Percentiles rank a stretch among this genome's conserved stretches.
phyloP scores from a whole-genome alignment of 1,140 invertebrate species.

The Helicorthomorpha holstii region DNA sequence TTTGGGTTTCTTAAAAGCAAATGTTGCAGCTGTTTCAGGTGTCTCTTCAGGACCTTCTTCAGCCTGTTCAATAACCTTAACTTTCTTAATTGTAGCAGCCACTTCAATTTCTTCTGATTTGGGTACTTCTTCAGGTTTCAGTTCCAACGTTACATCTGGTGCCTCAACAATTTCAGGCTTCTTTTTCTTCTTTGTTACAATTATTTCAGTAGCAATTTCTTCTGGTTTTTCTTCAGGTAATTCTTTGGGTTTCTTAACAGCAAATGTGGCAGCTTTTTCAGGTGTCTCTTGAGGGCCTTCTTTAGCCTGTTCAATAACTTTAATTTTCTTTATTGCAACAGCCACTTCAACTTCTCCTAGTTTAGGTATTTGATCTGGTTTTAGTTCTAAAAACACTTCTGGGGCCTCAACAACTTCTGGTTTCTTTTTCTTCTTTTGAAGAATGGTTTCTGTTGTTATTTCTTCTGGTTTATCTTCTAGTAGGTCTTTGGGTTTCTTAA shows the following conservation, averaged over 20 bases:
- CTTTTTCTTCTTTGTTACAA: slow-evolving; percentile 5
- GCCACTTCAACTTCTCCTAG: slow-evolving; percentile 13
- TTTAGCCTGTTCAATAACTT: slow-evolving; percentile 14
- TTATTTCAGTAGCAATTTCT: slow-evolving; percentile 14
- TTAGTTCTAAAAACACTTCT: slow-evolving; percentile 5
- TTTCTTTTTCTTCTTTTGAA: slow-evolving; percentile 14
- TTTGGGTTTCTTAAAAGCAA: slow-evolving; percentile 2
- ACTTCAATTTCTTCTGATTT: slow-evolving; percentile 23
- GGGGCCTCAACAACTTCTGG: slow-evolving; percentile 6
- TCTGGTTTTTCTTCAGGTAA: slow-evolving; percentile 15
- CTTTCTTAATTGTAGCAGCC: slow-evolving; percentile 36
- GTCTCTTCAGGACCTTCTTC: slow-evolving; percentile 16
- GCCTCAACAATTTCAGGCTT: slow-evolving; percentile 33
- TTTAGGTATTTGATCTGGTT: slow-evolving; percentile 17
- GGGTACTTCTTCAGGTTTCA: not conserved
- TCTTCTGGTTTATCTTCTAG: slow-evolving; percentile 11
- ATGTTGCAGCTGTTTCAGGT: slow-evolving; percentile 9
- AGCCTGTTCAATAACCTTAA: slow-evolving; percentile 31
- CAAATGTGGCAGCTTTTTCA: slow-evolving; percentile 3
- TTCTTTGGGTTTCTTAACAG: not conserved
- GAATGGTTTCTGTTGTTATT: slow-evolving; percentile 4
- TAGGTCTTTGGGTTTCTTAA: slow-evolving; percentile 6
- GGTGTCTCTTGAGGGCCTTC: slow-evolving; percentile 10
- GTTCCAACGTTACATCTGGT: slow-evolving; percentile 16
- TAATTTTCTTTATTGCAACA: slow-evolving; percentile 3